These are phyloP conservation scores for Solen grandis DNA, from an alignment of 1,140 invertebrate genomes.

Conservation along the genomic window DNA sequence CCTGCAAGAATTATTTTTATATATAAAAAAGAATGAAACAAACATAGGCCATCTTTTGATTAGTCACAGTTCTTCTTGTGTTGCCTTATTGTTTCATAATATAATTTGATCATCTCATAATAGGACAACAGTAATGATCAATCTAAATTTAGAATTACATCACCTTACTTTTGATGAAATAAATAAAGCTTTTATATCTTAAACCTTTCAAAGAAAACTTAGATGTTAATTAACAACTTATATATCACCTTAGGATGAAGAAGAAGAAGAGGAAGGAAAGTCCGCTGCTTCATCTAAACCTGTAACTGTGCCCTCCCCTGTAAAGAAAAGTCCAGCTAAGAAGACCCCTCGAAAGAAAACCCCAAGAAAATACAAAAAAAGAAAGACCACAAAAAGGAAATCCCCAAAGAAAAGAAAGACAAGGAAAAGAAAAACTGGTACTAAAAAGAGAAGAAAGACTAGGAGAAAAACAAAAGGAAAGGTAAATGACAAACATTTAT, in stretches of 20 bases:
- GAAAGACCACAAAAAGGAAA: slow-evolving; percentile 52
- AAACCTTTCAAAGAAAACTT: not conserved
- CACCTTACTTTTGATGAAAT: no score
- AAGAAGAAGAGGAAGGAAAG: slow-evolving; percentile 20
- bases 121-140: no score
- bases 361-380: slow-evolving; percentile 46
- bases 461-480: slow-evolving; percentile 66
- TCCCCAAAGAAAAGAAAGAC: slow-evolving; percentile 62
- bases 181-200: not conserved
- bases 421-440: slow-evolving; percentile 52
- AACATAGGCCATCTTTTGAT: no score
- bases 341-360: slow-evolving; percentile 54
- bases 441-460: slow-evolving; percentile 51
- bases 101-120: no score
- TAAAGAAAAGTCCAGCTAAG: slow-evolving; percentile 56
- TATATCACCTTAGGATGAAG: no score
- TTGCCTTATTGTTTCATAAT: no score
- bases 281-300: slow-evolving; percentile 7
- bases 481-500: no score
- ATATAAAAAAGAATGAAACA: no score
- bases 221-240: slow-evolving; percentile 45
- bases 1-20: no score
- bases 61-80: no score
- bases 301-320: slow-evolving; percentile 16
- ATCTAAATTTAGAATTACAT: no score